Percentiles rank a stretch among this genome's conserved stretches.
Conservation (phyloP, 2,888 invertebrate genomes). For the Dynastes tityus region DNA sequence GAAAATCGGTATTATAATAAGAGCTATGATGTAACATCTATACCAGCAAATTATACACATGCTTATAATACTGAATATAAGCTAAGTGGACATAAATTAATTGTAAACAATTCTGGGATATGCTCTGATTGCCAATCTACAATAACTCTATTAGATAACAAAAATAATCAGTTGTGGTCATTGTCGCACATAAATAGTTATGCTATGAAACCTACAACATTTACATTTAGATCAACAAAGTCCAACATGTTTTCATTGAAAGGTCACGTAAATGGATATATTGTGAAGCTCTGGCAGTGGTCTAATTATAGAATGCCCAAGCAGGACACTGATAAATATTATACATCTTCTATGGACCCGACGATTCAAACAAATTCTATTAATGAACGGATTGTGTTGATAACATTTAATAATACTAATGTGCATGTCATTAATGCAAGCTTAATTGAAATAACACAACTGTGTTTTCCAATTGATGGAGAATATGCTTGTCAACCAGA, state of each 20-base stretch:
- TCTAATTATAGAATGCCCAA: conserved; percentile 42
- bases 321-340: conserved; percentile 34
- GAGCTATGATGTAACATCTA: conserved; percentile 53
- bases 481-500: conserved; percentile 81
- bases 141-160: conserved; percentile 74
- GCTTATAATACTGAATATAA: conserved; percentile 72
- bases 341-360: conserved; percentile 46
- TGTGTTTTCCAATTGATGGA: conserved; percentile 74
- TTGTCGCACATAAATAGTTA: conserved; percentile 80
- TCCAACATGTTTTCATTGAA: conserved; percentile 66
- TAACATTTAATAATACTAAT: conserved; percentile 84
- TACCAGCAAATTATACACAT: conserved; percentile 55
- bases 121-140: conserved; percentile 82
- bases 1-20: conserved; percentile 50
- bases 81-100: conserved; percentile 77
- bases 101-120: conserved; percentile 80
- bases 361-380: conserved; percentile 53
- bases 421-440: conserved; percentile 85
- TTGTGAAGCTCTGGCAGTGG: conserved; percentile 90
- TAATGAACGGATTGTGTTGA: conserved; percentile 81
- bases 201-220: conserved; percentile 82
- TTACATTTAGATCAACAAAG: conserved; percentile 74
- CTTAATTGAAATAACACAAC: conserved; percentile 83
- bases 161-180: conserved; percentile 65
- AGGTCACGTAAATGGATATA: conserved; percentile 80